A percentile compares a stretch with the other conserved stretches of the same genome.
Conservation (phyloP, 2,797 vertebrate genomes). For the Echeneis naucrates region DNA sequence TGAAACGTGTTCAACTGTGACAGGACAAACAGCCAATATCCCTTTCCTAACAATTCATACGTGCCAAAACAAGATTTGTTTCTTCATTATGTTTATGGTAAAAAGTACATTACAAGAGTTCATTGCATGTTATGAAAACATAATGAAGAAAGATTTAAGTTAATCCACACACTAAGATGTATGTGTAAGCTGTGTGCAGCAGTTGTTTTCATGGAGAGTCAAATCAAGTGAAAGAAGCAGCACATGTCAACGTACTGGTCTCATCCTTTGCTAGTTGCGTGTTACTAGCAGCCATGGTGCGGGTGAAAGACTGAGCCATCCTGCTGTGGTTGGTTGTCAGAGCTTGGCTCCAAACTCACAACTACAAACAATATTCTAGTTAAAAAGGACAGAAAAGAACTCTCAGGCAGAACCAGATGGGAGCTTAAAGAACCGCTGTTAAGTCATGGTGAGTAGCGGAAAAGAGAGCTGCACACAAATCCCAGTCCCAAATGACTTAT, state of each 20-base stretch:
- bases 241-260: not conserved
- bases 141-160: not conserved
- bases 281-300: constrained; percentile 9
- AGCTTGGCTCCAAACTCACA: constrained; percentile 36
- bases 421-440: constrained; percentile 67
- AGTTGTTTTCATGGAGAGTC: not conserved
- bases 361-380: constrained; percentile 56
- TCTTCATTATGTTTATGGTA: not conserved
- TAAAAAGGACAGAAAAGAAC: constrained; percentile 61
- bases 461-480: constrained; percentile 71
- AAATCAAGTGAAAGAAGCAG: constrained; percentile 12
- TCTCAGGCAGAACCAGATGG: constrained; percentile 72
- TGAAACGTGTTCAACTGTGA: not conserved
- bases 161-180: not conserved
- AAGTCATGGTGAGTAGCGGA: constrained; percentile 66
- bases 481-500: constrained; percentile 67
- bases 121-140: constrained; percentile 15
- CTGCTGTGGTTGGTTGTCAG: constrained; percentile 39
- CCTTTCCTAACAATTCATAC: constrained; percentile 13
- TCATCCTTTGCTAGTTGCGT: constrained; percentile 9
- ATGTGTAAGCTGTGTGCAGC: not conserved
- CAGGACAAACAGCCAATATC: not conserved
- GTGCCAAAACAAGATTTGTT: constrained; percentile 53
- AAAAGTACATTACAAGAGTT: not conserved
- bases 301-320: constrained; percentile 21